These are phyloP conservation scores for Machaerirhynchus nigripectus DNA, from an alignment of 2,113 vertebrate species.

Conservation along the genomic window DNA sequence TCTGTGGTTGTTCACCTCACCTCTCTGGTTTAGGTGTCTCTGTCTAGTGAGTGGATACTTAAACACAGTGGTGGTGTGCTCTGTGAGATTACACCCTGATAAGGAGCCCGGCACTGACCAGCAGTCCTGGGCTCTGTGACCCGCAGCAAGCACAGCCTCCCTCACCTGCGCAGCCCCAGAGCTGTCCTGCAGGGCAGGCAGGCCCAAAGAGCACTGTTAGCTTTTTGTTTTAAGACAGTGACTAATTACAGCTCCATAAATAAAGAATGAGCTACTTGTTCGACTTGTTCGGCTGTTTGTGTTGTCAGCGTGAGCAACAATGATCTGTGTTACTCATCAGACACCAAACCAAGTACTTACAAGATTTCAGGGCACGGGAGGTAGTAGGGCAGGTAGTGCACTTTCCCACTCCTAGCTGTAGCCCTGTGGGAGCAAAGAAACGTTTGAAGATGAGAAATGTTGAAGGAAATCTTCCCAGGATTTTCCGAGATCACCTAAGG, in stretches of 20 bases:
- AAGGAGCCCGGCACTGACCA: not conserved
- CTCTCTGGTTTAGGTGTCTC: not conserved
- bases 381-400: conserved; percentile 53
- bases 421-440: conserved; percentile 26
- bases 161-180: not conserved
- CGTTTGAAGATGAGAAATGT: not conserved
- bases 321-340: not conserved
- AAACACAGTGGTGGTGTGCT: not conserved
- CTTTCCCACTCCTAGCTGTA: not conserved
- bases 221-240: not conserved
- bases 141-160: not conserved
- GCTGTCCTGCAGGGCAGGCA: not conserved
- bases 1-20: not conserved
- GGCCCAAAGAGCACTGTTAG: too few species aligned
- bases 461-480: not conserved
- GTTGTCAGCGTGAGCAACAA: not conserved
- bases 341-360: conserved; percentile 16
- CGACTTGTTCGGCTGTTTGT: too few species aligned
- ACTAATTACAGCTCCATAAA: not conserved
- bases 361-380: conserved; percentile 68
- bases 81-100: not conserved
- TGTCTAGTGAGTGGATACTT: not conserved
- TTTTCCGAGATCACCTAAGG: not conserved
- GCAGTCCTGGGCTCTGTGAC: not conserved
- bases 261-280: not conserved